A percentile compares a stretch with the other conserved stretches of the same genome.
Conservation (phyloP, 2,888 invertebrate genomes). For the Sinhomidia bicolor region DNA sequence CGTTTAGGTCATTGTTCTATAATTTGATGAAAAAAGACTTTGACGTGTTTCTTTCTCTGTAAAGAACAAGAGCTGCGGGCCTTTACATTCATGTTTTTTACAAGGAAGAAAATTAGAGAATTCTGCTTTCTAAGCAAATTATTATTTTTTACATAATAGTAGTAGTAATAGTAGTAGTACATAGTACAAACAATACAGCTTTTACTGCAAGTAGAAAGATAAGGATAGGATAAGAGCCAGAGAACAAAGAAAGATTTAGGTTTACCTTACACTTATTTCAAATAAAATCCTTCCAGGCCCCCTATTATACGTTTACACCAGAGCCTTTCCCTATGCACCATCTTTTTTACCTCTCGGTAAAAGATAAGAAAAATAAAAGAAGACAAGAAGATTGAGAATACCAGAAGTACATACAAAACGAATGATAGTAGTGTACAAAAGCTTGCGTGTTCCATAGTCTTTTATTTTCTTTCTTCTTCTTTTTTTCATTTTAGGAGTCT, state of each 20-base stretch:
- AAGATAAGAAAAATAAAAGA: neutral
- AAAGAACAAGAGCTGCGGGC: neutral
- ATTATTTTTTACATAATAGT: neutral
- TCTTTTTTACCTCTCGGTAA: neutral
- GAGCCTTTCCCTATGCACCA: neutral
- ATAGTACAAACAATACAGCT: neutral
- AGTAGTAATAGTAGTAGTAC: neutral
- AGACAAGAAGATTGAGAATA: neutral
- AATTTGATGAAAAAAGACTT: slow-evolving; percentile 41
- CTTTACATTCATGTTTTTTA: neutral
- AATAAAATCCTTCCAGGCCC: neutral
- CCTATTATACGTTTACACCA: neutral
- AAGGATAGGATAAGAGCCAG: neutral
- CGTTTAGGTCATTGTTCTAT: slow-evolving; percentile 30
- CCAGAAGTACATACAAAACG: neutral
- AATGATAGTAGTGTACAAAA: neutral
- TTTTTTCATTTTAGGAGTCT: neutral
- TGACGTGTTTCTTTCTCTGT: slow-evolving; percentile 28
- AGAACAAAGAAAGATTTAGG: neutral
- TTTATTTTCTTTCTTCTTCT: neutral
- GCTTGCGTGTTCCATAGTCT: neutral
- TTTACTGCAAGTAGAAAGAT: neutral
- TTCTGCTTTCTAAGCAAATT: neutral
- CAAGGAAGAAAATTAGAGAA: neutral
- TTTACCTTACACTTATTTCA: neutral